Percentiles rank a stretch among this genome's conserved stretches.
phyloP scores from a whole-genome alignment of 1,140 invertebrate species.

The Coptotermes formosanus region DNA sequence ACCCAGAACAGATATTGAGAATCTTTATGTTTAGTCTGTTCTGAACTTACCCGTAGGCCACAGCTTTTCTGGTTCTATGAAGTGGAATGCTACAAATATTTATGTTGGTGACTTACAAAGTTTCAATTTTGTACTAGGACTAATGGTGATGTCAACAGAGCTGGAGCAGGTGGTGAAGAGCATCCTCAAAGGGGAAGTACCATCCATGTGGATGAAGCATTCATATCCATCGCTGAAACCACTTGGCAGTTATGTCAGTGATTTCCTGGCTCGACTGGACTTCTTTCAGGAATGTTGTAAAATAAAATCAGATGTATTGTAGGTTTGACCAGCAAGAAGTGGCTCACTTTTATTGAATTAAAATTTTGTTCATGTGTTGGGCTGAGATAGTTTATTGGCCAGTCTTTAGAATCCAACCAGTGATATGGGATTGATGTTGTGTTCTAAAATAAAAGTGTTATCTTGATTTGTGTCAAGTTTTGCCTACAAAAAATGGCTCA shows the following conservation, averaged over 20 bases:
- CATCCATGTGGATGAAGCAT: constrained; percentile 75
- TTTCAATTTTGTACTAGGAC: constrained; percentile 52
- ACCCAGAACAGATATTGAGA: no score
- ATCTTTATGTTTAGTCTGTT: no score
- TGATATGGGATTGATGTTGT: neutral
- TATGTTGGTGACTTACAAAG: constrained; percentile 17
- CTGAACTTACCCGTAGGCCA: no score
- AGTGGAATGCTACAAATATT: constrained; percentile 20
- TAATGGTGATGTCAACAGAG: constrained; percentile 81
- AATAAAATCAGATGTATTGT: neutral
- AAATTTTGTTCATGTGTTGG: neutral
- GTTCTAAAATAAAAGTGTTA: neutral
- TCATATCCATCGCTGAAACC: constrained; percentile 94
- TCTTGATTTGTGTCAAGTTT: neutral
- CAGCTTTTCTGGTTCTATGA: no score
- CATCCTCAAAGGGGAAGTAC: constrained; percentile 81
- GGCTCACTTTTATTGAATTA: neutral
- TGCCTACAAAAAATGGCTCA: neutral
- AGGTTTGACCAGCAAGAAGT: neutral
- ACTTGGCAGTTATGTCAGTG: constrained; percentile 83
- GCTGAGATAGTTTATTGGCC: neutral
- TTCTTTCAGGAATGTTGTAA: constrained; percentile 66
- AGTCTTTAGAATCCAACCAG: neutral
- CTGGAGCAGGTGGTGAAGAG: constrained; percentile 84
- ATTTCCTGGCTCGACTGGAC: constrained; percentile 77